Percentiles rank a stretch among this genome's conserved stretches.
phyloP scores from a whole-genome alignment of 2,113 vertebrate species.

The Archocentrus centrarchus region DNA sequence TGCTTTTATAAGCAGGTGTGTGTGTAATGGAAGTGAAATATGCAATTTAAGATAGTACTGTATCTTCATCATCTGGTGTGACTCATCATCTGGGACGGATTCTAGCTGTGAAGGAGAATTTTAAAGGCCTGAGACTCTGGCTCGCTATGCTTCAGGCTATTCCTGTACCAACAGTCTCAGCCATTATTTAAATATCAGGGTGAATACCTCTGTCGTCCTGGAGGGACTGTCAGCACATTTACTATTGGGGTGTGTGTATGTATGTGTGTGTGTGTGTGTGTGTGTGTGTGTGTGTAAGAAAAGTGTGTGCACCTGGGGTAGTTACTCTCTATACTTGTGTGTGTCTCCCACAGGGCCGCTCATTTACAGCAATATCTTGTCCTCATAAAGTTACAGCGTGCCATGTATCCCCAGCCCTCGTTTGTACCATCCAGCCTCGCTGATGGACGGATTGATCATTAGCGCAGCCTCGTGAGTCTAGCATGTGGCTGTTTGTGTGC shows the following conservation, averaged over 20 bases:
- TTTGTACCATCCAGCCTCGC: constrained; percentile 31
- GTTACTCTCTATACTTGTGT: neutral
- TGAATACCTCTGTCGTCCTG: constrained; percentile 64
- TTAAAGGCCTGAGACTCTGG: constrained; percentile 25
- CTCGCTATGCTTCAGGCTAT: constrained; percentile 56
- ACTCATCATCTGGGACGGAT: constrained; percentile 23
- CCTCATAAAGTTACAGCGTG: constrained; percentile 48
- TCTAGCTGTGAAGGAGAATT: constrained; percentile 38
- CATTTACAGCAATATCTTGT: constrained; percentile 60
- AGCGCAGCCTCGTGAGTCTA: constrained; percentile 19
- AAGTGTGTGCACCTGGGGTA: neutral
- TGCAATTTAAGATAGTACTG: neutral
- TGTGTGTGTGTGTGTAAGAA: neutral
- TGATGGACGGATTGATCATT: constrained; percentile 65
- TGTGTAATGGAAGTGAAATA: neutral
- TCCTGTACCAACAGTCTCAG: constrained; percentile 64
- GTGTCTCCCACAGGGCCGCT: constrained; percentile 49
- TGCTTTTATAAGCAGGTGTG: neutral
- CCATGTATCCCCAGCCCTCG: neutral
- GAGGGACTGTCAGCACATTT: constrained; percentile 61
- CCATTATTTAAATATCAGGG: constrained; percentile 75
- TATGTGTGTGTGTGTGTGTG: neutral
- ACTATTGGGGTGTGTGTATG: neutral
- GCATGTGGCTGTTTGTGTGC: constrained; percentile 20
- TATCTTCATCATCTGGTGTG: constrained; percentile 44